These are phyloP conservation scores for Brevipalpus yothersi DNA, from an alignment of 1,140 invertebrate species.

Conservation along the genomic window DNA sequence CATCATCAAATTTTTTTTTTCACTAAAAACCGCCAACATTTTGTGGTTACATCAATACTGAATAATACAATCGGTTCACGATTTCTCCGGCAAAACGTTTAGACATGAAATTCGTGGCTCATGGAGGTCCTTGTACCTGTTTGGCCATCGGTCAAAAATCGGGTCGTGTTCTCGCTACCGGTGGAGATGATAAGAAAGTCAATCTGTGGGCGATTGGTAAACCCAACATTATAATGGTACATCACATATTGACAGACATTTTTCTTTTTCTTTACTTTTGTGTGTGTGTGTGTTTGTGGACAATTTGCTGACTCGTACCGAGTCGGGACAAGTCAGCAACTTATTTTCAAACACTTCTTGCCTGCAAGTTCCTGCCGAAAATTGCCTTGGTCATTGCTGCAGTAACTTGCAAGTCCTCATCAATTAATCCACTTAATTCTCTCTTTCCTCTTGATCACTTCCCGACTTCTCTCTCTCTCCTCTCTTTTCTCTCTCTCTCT, in stretches of 20 bases:
- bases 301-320: too few relatives aligned
- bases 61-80: too few relatives aligned
- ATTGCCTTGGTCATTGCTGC: neutral
- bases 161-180: constrained; percentile 73
- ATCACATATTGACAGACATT: constrained; percentile 9
- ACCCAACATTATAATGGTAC: constrained; percentile 80
- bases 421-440: neutral
- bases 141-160: constrained; percentile 70
- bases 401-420: neutral
- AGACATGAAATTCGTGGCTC: constrained; percentile 43
- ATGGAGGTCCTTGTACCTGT: constrained; percentile 66
- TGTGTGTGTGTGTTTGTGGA: too few relatives aligned
- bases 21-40: too few relatives aligned
- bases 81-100: too few relatives aligned
- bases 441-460: constrained; percentile 1
- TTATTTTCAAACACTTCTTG: too few relatives aligned
- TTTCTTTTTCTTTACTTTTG: neutral
- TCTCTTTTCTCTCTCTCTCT: too few relatives aligned
- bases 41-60: too few relatives aligned
- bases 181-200: constrained; percentile 88
- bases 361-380: too few relatives aligned
- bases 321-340: too few relatives aligned
- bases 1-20: too few relatives aligned
- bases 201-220: constrained; percentile 92
- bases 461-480: constrained; percentile 4